A percentile compares a stretch with the other conserved stretches of the same genome.
Conservation (phyloP, 2,113 vertebrate genomes). For the Mobula birostris region DNA sequence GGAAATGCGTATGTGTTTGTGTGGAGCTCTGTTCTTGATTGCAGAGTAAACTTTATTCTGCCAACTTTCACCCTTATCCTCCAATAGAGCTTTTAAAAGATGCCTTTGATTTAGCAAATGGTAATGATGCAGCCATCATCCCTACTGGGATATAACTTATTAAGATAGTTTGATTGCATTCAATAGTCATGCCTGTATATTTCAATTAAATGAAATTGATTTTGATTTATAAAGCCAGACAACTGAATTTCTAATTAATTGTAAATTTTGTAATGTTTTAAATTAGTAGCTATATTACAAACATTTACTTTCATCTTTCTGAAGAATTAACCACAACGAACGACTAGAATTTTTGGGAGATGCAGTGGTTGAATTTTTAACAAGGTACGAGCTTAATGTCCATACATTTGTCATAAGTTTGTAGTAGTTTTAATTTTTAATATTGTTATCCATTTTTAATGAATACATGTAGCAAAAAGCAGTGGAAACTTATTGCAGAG, state of each 20-base stretch:
- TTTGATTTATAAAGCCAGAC: slow-evolving; percentile 35
- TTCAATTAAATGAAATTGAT: neutral
- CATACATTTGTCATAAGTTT: neutral
- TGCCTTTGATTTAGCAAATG: neutral
- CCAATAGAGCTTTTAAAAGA: neutral
- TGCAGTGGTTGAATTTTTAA: slow-evolving; percentile 97
- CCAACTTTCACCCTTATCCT: neutral
- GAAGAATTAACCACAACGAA: slow-evolving; percentile 96
- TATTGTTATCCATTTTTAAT: neutral
- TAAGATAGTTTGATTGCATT: neutral
- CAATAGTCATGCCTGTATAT: neutral
- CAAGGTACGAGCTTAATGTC: slow-evolving; percentile 67
- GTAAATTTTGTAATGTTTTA: neutral
- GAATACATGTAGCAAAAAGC: neutral
- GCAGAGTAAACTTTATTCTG: neutral
- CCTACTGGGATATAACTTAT: neutral
- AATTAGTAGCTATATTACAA: slow-evolving; percentile 39
- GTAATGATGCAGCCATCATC: neutral
- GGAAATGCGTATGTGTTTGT: neutral
- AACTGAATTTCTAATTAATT: slow-evolving; percentile 34
- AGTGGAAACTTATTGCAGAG: too few species aligned
- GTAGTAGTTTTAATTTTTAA: neutral
- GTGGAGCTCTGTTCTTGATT: neutral
- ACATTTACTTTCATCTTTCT: slow-evolving; percentile 41
- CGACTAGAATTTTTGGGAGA: slow-evolving; percentile 97